Conservation (phyloP, 1,140 invertebrate genomes). For the Lamellibrachia luymesi region DNA sequence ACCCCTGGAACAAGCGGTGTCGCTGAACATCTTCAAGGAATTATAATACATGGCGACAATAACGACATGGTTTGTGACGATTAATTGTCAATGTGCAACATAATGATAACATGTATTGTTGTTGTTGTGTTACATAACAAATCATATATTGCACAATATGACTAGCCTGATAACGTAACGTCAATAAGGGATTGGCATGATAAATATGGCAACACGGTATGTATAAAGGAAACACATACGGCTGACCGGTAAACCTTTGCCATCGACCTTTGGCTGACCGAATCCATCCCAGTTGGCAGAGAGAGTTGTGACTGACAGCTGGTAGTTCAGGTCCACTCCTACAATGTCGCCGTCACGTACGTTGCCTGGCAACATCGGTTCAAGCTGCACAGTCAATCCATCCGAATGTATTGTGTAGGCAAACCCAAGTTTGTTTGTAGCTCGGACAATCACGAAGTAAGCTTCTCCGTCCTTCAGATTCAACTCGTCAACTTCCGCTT, state of each 20-base stretch:
- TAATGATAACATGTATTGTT: too few species aligned
- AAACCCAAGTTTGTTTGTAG: constrained; percentile 35
- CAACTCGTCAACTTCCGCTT: constrained; percentile 35
- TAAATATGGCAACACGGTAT: too few species aligned
- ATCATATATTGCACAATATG: too few species aligned
- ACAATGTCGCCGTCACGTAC: constrained; percentile 37
- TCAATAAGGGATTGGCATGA: too few species aligned
- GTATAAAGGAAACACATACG: too few species aligned
- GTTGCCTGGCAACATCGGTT: constrained; percentile 39
- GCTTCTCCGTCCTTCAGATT: constrained; percentile 31
- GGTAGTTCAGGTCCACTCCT: constrained; percentile 36
- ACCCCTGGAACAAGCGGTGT: background rate
- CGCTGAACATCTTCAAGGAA: too few species aligned
- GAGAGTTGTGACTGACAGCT: constrained; percentile 28
- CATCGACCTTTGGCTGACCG: constrained; percentile 22
- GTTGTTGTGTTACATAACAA: too few species aligned
- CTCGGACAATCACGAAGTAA: constrained; percentile 37
- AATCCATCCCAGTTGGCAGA: constrained; percentile 44
- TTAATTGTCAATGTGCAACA: too few species aligned
- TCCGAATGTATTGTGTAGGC: constrained; percentile 35
- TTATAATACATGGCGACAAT: too few species aligned
- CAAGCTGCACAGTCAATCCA: constrained; percentile 37
- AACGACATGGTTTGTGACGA: too few species aligned
- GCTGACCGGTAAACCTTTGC: background rate
- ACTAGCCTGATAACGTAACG: too few species aligned